phyloP scores from a whole-genome alignment of 2,113 vertebrate species.

The Chauna torquata region DNA sequence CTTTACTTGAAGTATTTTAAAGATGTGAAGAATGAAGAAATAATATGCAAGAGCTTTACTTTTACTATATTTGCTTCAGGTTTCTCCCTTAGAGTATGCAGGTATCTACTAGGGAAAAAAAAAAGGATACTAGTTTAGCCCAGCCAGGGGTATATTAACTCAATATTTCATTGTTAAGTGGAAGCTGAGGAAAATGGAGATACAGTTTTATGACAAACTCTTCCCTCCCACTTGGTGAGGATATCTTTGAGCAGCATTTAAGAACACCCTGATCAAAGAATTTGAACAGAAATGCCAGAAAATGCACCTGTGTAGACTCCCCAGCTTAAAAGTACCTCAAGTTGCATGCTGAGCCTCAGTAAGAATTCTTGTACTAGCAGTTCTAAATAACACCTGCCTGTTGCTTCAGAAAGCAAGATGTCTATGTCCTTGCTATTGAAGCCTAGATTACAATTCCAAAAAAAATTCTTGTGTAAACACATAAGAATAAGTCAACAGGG shows the following conservation, averaged over 20 bases:
- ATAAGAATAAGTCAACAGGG: rapidly evolving
- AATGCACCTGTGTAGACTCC: not conserved
- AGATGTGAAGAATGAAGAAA: not conserved
- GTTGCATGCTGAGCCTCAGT: not conserved
- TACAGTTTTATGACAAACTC: not conserved
- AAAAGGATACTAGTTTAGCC: not conserved
- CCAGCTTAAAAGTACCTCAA: not conserved
- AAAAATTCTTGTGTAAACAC: not conserved
- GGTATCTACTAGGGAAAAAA: not conserved
- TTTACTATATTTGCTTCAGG: not conserved
- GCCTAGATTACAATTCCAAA: rapidly evolving
- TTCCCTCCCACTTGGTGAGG: not conserved
- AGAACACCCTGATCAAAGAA: not conserved
- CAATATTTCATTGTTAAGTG: not conserved
- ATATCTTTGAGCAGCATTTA: not conserved
- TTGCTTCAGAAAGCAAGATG: not conserved
- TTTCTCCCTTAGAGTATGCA: not conserved
- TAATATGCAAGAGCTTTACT: not conserved
- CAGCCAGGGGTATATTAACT: not conserved
- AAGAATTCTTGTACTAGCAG: not conserved
- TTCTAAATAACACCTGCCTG: not conserved
- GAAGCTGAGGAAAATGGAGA: not conserved
- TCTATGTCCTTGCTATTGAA: not conserved
- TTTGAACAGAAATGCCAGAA: not conserved
- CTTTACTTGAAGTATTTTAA: not conserved